A percentile compares a stretch with the other conserved stretches of the same genome.
Evolutionary conservation across 2,113 vertebrate genomes (phyloP).

Genomic region (Thunnus thynnus): DNA sequence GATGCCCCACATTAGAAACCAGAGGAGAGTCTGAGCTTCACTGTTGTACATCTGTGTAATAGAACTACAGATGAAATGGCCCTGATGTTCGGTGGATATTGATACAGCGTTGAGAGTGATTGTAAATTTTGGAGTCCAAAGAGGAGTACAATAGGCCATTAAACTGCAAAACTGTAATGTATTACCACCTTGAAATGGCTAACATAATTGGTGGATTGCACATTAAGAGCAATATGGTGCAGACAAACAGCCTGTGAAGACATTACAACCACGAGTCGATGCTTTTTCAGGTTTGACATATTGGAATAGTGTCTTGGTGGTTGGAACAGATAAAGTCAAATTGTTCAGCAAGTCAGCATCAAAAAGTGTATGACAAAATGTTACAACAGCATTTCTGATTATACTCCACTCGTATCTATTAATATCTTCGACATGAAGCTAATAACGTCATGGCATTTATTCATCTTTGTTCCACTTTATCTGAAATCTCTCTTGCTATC

Average conservation of each 20-base stretch:
- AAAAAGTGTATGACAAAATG: constrained; percentile 16
- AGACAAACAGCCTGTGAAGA: constrained; percentile 17
- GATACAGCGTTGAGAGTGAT: constrained; percentile 32
- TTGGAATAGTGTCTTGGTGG: constrained; percentile 6
- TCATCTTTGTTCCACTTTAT: neutral
- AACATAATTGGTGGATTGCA: constrained; percentile 45
- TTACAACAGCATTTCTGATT: constrained; percentile 5
- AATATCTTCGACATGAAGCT: neutral
- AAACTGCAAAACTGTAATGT: constrained; percentile 44
- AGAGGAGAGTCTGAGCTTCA: constrained; percentile 17
- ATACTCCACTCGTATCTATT: neutral
- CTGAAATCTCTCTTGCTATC: neutral
- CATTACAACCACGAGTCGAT: constrained; percentile 8
- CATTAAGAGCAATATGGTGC: constrained; percentile 42
- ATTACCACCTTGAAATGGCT: constrained; percentile 35
- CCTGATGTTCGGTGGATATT: constrained; percentile 35
- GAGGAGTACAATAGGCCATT: constrained; percentile 45
- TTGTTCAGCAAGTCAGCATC: neutral
- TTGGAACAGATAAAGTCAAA: constrained; percentile 9
- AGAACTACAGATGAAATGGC: constrained; percentile 37
- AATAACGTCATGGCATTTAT: constrained; percentile 9
- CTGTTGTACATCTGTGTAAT: constrained; percentile 37
- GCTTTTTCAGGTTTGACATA: constrained; percentile 22
- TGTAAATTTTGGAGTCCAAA: constrained; percentile 45
- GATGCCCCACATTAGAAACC: constrained; percentile 28